Base-by-base conservation (phyloP, 1,140 invertebrate species). In the Pseudomyrmex pallidus region DNA sequence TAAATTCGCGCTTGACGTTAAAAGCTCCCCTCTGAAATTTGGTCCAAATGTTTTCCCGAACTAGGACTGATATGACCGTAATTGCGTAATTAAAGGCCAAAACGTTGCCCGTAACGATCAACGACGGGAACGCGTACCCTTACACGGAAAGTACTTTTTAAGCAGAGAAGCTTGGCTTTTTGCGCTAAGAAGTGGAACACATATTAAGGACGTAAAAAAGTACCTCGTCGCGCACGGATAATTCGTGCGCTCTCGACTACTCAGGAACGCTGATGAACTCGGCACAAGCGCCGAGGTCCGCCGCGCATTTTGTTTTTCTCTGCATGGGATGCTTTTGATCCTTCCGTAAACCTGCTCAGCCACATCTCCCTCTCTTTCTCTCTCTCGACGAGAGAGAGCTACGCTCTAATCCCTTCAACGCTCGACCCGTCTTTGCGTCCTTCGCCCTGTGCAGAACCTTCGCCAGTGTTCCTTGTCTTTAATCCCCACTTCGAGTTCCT, bases 391-490 rank as follows among this genome's bases (percentile, higher is more conserved):
- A 35, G 35, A 35, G 1, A 25, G 5, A 35, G 66, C 44, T 72
- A 61, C 54, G 46, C 76, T 72, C 56, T 80, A 80, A 80, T 80
- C 76, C 54, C 66, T 72, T 80, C 76, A 80, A 80, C 66, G 76
- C 66, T 44, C 66, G 17, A 35, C n/a, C 9, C 67, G 9, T 20
- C 48, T 52, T 78, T 63, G 63, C 52, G 54, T 78, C 76, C 44
- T 80, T 61, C 44, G 66, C 20, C 22, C 54, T 48, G 54, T 7
- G 35, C 5, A 35, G 66, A 80, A 56, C 54, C 76, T 78, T 64
- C 35, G 64, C 70, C 76, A 46, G 48, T 61, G 76, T 72, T 80
- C 76, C 76, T 80, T 72, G 66, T 72, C 76, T 70, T 52, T 80
- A 80, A 80, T 70, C 66, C 54, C 74, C 46, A 35, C 66, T 66